Evolutionary conservation across 2,797 vertebrate genomes (phyloP).

Genomic region (Coccyzus lansbergi): DNA sequence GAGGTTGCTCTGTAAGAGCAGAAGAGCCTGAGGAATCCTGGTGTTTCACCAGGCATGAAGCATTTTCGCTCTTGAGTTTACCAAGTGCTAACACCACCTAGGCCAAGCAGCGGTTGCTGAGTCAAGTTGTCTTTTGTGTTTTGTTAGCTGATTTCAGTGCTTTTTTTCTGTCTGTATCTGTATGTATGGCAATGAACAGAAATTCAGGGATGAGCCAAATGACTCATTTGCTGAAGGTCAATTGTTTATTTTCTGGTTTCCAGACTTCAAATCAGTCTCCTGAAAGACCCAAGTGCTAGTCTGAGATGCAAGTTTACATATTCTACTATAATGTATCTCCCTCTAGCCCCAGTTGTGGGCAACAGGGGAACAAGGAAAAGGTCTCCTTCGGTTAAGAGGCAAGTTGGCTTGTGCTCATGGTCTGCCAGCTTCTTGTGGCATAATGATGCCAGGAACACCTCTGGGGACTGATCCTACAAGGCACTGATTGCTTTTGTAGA

Average conservation of each 20-base stretch:
- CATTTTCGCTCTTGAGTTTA: neutral
- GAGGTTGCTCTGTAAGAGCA: neutral
- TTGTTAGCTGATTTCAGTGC: neutral
- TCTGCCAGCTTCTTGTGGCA: neutral
- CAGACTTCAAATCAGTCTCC: neutral
- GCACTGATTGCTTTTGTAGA: neutral
- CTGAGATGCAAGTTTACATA: neutral
- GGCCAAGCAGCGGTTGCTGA: neutral
- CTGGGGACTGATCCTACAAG: neutral
- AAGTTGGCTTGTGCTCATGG: neutral
- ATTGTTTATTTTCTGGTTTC: neutral
- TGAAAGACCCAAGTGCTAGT: neutral
- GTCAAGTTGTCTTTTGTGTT: neutral
- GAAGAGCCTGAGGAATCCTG: neutral
- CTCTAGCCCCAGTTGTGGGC: neutral
- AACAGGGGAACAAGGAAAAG: neutral
- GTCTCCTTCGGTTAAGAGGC: neutral
- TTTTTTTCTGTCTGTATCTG: neutral
- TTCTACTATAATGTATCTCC: fast-evolving
- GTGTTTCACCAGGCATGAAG: neutral
- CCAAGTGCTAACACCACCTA: neutral
- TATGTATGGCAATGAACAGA: neutral
- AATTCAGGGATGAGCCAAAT: neutral
- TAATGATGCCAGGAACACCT: neutral
- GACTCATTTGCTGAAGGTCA: neutral